These are phyloP conservation scores for Leguminivora glycinivorella DNA, from an alignment of 1,140 invertebrate species.

Conservation along the genomic window DNA sequence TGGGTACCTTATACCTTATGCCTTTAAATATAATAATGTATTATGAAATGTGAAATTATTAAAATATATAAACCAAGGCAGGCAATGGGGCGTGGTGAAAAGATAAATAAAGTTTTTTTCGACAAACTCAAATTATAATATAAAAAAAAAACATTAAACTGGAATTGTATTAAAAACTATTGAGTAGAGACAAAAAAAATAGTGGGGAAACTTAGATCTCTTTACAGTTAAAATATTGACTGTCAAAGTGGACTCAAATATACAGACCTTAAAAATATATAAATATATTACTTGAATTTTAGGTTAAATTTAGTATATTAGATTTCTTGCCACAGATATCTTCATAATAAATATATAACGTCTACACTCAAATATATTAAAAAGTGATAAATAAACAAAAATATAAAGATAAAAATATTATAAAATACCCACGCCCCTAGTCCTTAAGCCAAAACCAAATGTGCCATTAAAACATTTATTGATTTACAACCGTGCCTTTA, in stretches of 20 bases:
- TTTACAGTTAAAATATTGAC: not conserved
- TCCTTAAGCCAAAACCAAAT: not conserved
- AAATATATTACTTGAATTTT: not conserved
- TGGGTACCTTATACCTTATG: slow-evolving; percentile 47
- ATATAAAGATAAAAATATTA: not conserved
- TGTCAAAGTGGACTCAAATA: no score
- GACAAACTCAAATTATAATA: not conserved
- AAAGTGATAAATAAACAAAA: not conserved
- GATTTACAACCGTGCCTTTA: slow-evolving; percentile 26
- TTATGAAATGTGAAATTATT: slow-evolving; percentile 5
- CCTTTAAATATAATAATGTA: slow-evolving; percentile 37
- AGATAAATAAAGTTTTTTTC: not conserved
- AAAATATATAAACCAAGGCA: not conserved
- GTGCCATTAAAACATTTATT: slow-evolving; percentile 17
- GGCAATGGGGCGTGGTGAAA: not conserved
- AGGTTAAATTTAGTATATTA: not conserved
- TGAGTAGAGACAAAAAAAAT: not conserved
- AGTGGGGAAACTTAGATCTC: not conserved
- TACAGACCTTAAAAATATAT: not conserved
- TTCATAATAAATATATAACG: not conserved
- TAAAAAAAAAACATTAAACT: not conserved
- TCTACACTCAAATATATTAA: not conserved
- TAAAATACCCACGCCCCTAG: not conserved
- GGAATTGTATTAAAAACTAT: not conserved
- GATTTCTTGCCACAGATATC: not conserved